A percentile compares a stretch with the other conserved stretches of the same genome.
Evolutionary conservation across 2,797 vertebrate genomes (phyloP).

Genomic region (Liparis tanakae): DNA sequence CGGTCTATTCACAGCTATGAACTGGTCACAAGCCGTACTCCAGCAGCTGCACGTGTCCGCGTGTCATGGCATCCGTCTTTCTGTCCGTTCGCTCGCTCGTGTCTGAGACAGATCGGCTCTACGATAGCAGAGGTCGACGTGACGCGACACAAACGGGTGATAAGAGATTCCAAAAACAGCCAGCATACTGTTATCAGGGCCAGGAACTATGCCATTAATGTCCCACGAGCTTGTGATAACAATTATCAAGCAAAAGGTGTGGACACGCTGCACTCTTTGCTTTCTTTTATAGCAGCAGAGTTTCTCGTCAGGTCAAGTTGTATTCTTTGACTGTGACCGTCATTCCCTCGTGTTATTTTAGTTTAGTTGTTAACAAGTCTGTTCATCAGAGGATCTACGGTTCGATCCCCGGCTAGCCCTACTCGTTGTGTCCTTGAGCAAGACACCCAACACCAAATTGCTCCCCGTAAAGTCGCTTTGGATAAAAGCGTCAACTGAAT

Average conservation of each 20-base stretch:
- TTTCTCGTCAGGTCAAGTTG: conserved; percentile 16
- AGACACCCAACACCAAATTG: too few species aligned
- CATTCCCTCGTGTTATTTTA: not conserved
- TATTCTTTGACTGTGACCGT: not conserved
- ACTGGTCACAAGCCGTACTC: conserved; percentile 54
- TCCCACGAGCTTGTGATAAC: conserved; percentile 32
- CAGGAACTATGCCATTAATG: conserved; percentile 25
- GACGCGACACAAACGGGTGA: conserved; percentile 14
- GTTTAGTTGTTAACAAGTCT: too few species aligned
- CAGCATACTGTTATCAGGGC: conserved; percentile 29
- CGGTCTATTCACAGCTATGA: conserved; percentile 52
- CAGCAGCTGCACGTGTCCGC: conserved; percentile 41
- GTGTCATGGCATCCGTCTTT: conserved; percentile 16
- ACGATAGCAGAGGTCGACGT: not conserved
- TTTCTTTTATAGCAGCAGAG: conserved; percentile 3
- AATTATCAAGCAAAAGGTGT: conserved; percentile 52
- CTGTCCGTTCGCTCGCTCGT: conserved; percentile 7
- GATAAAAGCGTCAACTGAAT: too few species aligned
- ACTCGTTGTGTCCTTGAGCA: too few species aligned
- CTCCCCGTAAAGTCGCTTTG: too few species aligned
- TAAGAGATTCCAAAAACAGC: conserved; percentile 24
- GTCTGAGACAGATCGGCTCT: conserved; percentile 20
- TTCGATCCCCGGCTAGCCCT: too few species aligned
- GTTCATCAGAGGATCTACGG: too few species aligned
- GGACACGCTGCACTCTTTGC: conserved; percentile 7